These are phyloP conservation scores for Azemiops feae DNA, from an alignment of 2,113 vertebrate species.

Conservation along the genomic window DNA sequence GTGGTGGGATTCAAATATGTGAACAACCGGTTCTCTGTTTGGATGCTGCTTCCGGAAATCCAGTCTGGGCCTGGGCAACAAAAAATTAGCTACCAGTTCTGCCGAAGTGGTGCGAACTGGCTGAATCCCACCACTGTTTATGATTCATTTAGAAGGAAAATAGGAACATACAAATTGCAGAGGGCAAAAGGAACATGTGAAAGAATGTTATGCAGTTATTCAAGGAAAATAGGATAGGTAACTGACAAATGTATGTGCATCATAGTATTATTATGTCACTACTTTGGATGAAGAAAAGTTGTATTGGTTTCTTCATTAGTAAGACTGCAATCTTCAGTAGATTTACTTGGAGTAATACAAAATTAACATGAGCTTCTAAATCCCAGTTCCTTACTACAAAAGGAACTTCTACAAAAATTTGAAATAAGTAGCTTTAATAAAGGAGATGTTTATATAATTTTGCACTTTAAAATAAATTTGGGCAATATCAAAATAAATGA, in stretches of 20 bases:
- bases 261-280: background rate
- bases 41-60: too few relatives aligned
- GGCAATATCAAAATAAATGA: background rate
- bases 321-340: background rate
- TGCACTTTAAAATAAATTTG: background rate
- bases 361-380: background rate
- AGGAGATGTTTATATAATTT: background rate
- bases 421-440: background rate
- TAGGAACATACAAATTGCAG: background rate
- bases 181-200: background rate
- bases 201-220: background rate
- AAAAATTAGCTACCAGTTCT: too few relatives aligned
- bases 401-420: background rate
- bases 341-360: background rate
- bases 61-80: too few relatives aligned
- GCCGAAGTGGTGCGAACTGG: too few relatives aligned
- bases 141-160: background rate
- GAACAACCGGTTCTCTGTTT: too few relatives aligned
- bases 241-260: background rate
- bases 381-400: background rate
- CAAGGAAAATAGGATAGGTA: background rate
- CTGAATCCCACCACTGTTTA: too few relatives aligned
- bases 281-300: background rate
- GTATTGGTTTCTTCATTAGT: background rate
- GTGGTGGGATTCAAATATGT: too few relatives aligned